These are phyloP conservation scores for Matsumyia berberina DNA, from an alignment of 2,888 invertebrate species.

Conservation along the genomic window DNA sequence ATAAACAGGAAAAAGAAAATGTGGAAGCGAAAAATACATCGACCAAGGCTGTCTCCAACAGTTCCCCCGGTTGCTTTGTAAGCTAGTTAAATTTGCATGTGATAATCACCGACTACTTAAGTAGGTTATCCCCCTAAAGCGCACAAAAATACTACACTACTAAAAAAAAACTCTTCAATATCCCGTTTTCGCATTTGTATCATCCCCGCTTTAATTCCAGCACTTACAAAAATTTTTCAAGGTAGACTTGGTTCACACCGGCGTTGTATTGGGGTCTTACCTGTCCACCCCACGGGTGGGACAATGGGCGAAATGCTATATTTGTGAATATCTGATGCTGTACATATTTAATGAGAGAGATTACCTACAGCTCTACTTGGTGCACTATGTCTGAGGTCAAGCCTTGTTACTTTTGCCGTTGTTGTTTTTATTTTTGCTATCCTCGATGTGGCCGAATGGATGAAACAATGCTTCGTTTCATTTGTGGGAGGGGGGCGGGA, in stretches of 20 bases:
- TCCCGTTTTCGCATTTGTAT: constrained; percentile 65
- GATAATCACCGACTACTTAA: constrained; percentile 74
- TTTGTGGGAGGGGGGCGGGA: constrained; percentile 8
- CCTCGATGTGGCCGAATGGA: constrained; percentile 53
- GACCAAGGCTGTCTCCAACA: constrained; percentile 67
- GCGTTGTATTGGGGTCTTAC: background rate
- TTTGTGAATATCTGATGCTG: constrained; percentile 71
- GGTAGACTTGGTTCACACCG: constrained; percentile 28
- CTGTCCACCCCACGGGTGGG: constrained; percentile 2
- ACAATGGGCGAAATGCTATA: constrained; percentile 43
- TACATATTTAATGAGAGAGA: constrained; percentile 72
- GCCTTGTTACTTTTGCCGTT: constrained; percentile 59
- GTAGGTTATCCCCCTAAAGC: constrained; percentile 74
- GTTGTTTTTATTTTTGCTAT: constrained; percentile 43
- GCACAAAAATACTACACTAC: constrained; percentile 44
- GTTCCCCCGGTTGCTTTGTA: constrained; percentile 59
- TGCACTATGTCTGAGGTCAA: constrained; percentile 71
- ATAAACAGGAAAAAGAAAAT: constrained; percentile 22
- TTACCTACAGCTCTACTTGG: constrained; percentile 62
- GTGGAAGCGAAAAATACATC: constrained; percentile 17
- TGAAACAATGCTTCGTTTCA: constrained; percentile 58
- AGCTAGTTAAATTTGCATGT: constrained; percentile 76
- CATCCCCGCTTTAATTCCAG: constrained; percentile 54
- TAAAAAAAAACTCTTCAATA: constrained; percentile 51
- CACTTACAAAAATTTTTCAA: constrained; percentile 48